Base-by-base conservation (phyloP, 2,797 vertebrate genomes). In the Propithecus perrieri region DNA sequence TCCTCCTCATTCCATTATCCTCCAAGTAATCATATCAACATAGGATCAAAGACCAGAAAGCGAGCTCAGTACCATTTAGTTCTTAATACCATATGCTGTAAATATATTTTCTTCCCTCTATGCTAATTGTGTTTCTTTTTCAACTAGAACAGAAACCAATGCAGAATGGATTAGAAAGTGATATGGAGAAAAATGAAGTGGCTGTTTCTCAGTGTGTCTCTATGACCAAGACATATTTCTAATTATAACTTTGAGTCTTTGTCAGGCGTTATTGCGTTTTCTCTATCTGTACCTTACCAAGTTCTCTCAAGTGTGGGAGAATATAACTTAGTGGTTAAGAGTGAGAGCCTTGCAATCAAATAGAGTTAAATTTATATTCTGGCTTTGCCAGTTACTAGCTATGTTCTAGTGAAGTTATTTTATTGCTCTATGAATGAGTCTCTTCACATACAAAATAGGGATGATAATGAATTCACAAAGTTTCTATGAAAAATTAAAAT, bases 31-130 rank as follows among this genome's bases (percentile, higher is more conserved):
- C 69, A 85, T 48, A 74, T 20, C 48, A 89, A 43, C 5, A 13
- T 84, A 95, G 20, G 94, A 74, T 63, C 74, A 79, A 93, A 93
- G 24, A 35, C 35, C 55, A 20, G 48, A 35, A 97, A 89, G 14
- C 30, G 17, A 86, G 69, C n/a, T 38, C 38, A 59, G 0, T 71
- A 65, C 13, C 26, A 22, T 59, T 88, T 93, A 35, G 9, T 85
- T 75, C 59, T 85, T 76, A 35, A 17, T 59, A 65, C 8, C 55
- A n/a, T 18, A 15, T 43, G 55, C 72, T 65, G 35, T 53, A 76
- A 72, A 78, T 85, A 14, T 53, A 41, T 71, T 85, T 83, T 76
- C 26, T 89, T 74, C 11, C 93, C 1, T 76, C n/a, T 81, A 12
- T 75, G 38, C 4, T 67, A 50, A 89, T 92, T 79, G 13, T n/a